Evolutionary conservation across 2,113 vertebrate species (phyloP).

Genomic region (Nibea albiflora): DNA sequence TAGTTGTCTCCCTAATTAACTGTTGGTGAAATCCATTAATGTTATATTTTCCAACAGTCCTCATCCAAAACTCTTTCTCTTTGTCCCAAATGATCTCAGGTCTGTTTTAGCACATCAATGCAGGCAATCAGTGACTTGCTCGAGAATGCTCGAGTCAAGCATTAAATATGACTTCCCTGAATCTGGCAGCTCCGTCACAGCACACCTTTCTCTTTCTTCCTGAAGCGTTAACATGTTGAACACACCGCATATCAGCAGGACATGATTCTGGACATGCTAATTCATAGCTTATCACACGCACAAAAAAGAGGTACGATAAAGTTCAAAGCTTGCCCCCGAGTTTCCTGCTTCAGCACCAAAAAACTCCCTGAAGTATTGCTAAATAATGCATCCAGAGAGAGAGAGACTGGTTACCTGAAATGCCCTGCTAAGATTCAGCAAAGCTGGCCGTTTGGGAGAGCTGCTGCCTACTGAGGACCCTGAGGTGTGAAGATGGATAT

Average conservation of each 20-base stretch:
- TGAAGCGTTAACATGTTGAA: not conserved
- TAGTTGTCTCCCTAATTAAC: constrained; percentile 19
- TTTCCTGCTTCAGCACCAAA: constrained; percentile 31
- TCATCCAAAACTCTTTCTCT: not conserved
- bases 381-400: constrained; percentile 57
- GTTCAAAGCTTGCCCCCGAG: constrained; percentile 46
- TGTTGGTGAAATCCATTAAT: constrained; percentile 23
- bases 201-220: not conserved
- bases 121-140: constrained; percentile 13
- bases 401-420: constrained; percentile 56
- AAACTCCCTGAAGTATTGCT: constrained; percentile 36
- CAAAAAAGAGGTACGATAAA: not conserved
- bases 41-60: constrained; percentile 24
- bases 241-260: constrained; percentile 2
- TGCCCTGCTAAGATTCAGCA: constrained; percentile 58
- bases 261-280: not conserved
- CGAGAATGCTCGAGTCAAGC: constrained; percentile 1
- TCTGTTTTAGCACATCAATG: constrained; percentile 11
- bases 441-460: constrained; percentile 49
- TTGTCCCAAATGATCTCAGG: constrained; percentile 7
- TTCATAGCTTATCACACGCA: constrained; percentile 4
- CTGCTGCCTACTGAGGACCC: constrained; percentile 59
- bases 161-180: constrained; percentile 1
- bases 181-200: not conserved
- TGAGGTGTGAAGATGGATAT: constrained; percentile 79